Conservation (phyloP, 2,797 vertebrate species). For the Ptychobarbus kaznakovi region DNA sequence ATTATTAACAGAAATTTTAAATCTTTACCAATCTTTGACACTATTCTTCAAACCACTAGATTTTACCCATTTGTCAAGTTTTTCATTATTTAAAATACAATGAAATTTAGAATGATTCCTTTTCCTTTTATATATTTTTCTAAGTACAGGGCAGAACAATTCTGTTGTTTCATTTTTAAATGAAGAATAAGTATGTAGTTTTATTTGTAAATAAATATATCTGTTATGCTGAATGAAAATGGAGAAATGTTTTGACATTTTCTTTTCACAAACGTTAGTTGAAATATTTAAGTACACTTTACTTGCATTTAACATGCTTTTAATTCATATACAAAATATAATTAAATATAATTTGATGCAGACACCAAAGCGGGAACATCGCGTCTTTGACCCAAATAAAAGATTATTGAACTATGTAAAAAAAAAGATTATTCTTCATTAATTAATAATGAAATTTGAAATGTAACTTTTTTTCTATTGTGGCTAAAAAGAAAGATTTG, state of each 20-base stretch:
- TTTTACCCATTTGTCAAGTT: no score
- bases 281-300: not conserved
- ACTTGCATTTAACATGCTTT: not conserved
- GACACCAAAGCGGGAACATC: not conserved
- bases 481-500: not conserved
- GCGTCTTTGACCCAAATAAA: not conserved
- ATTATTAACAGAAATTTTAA: no score
- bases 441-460: not conserved
- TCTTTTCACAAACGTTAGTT: not conserved
- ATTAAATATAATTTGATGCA: not conserved
- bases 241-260: not conserved
- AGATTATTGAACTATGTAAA: not conserved
- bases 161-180: not conserved
- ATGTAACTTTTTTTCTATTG: no score
- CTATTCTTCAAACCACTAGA: no score
- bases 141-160: not conserved
- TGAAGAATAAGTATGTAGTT: not conserved
- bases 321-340: no score
- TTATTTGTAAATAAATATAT: not conserved
- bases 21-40: no score
- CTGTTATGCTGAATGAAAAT: not conserved
- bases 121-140: no score
- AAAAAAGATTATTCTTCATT: not conserved
- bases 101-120: no score
- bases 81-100: no score